phyloP scores from a whole-genome alignment of 1,140 invertebrate species.

The Apis laboriosa region DNA sequence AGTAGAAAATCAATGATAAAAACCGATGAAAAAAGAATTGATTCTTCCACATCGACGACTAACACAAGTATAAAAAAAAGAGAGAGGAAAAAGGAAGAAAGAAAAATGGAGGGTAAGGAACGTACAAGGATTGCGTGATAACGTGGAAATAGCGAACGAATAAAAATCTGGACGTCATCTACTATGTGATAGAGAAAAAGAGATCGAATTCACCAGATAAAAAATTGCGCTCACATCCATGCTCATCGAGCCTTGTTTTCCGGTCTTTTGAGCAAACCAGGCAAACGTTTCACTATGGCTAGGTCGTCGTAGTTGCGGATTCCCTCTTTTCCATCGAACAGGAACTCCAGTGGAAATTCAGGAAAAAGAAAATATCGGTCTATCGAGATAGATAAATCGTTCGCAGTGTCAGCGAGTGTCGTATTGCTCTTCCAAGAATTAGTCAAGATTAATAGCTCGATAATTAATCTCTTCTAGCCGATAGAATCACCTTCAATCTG shows the following conservation, averaged over 20 bases:
- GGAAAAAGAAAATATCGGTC: constrained; percentile 31
- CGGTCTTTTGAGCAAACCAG: constrained; percentile 53
- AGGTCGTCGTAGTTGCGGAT: constrained; percentile 3
- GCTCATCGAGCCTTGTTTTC: constrained; percentile 55
- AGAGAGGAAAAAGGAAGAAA: background rate
- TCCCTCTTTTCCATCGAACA: constrained; percentile 14
- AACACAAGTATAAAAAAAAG: background rate
- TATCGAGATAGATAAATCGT: constrained; percentile 33
- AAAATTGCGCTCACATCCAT: constrained; percentile 53
- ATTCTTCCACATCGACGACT: background rate
- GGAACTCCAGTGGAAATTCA: no score
- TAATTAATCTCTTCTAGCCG: constrained; percentile 24
- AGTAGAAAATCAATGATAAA: background rate
- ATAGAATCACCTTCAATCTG: constrained; percentile 20
- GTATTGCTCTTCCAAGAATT: constrained; percentile 19
- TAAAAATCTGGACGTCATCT: background rate
- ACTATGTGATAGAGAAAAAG: background rate
- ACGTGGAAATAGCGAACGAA: no score
- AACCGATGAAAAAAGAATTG: background rate
- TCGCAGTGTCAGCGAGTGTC: constrained; percentile 9
- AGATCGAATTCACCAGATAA: constrained; percentile 54
- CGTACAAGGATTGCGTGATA: background rate
- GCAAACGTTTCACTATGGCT: constrained; percentile 9
- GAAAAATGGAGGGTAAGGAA: background rate
- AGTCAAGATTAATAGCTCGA: constrained; percentile 20